Evolutionary conservation across 2,888 invertebrate genomes (phyloP).

Genomic region (Hemithea aestivaria): DNA sequence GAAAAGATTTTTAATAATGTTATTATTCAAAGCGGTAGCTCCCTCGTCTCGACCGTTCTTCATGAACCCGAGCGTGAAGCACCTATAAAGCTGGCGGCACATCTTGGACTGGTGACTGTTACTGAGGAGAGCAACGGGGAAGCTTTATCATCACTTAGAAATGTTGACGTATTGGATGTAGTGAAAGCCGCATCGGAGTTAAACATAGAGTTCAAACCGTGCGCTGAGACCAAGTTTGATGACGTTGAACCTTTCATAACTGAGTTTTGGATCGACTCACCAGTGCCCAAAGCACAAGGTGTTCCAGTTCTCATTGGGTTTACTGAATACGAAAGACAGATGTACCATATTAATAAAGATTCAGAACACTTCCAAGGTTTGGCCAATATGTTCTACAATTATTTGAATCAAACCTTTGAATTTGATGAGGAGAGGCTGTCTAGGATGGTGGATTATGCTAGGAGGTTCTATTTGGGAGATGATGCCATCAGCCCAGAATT

Average conservation of each 20-base stretch:
- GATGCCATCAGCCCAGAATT: constrained; percentile 26
- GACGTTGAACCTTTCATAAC: constrained; percentile 41
- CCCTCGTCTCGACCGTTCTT: constrained; percentile 31
- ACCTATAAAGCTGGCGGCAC: constrained; percentile 39
- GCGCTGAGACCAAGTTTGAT: constrained; percentile 45
- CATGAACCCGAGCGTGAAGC: constrained; percentile 33
- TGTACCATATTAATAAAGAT: constrained; percentile 19
- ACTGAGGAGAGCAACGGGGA: constrained; percentile 27
- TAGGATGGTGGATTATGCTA: constrained; percentile 30
- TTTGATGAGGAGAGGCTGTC: constrained; percentile 25
- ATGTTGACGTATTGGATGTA: constrained; percentile 31
- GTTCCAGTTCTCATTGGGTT: constrained; percentile 48
- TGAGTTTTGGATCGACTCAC: constrained; percentile 35
- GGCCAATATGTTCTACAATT: constrained; percentile 24
- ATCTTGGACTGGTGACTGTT: constrained; percentile 27
- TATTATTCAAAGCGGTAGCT: constrained; percentile 47
- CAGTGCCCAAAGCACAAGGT: constrained; percentile 36
- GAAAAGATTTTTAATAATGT: constrained; percentile 41
- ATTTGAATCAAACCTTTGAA: constrained; percentile 28
- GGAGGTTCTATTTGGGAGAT: constrained; percentile 49
- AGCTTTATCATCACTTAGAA: constrained; percentile 38
- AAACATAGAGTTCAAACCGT: constrained; percentile 37
- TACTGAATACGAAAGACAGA: constrained; percentile 39
- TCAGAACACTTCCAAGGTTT: constrained; percentile 29
- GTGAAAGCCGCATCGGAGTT: constrained; percentile 31